Percentiles rank a stretch among this genome's conserved stretches.
These are phyloP conservation scores for Cyrtorhinus lividipennis DNA, from an alignment of 1,140 invertebrate genomes.

Conservation along the genomic window DNA sequence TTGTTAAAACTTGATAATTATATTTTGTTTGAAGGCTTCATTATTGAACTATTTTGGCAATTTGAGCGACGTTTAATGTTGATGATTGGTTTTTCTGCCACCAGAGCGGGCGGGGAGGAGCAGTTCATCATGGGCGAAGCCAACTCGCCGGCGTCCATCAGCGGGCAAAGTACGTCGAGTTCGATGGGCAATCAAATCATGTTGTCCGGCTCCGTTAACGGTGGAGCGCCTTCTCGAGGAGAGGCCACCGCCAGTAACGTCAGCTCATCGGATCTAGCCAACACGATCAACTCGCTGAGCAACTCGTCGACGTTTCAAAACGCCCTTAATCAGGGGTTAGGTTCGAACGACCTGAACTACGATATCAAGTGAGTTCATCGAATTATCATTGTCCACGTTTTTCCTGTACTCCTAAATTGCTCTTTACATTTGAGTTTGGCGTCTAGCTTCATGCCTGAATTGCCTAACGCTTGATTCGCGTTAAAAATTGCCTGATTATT, in stretches of 20 bases:
- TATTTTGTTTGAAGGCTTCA: no score
- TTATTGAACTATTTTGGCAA: no score
- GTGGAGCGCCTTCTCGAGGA: background rate
- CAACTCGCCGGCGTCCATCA: background rate
- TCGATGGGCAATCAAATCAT: background rate
- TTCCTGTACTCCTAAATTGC: no score
- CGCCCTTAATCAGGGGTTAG: constrained; percentile 25
- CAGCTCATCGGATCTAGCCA: constrained; percentile 27
- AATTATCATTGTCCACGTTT: no score
- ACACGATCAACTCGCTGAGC: constrained; percentile 23
- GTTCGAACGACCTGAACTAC: constrained; percentile 28
- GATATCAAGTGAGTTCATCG: background rate
- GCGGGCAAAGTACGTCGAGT: constrained; percentile 1
- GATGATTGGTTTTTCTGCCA: no score
- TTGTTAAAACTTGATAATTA: no score
- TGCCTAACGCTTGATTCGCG: no score
- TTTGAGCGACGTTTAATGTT: no score
- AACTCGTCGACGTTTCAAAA: constrained; percentile 27
- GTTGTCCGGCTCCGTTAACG: background rate
- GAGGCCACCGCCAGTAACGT: constrained; percentile 25
- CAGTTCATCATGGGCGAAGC: background rate
- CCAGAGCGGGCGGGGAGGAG: background rate
- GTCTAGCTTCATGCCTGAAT: no score
- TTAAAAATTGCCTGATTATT: no score
- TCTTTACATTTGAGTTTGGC: no score